phyloP scores from a whole-genome alignment of 2,888 invertebrate genomes.

The Entomobrya proxima region DNA sequence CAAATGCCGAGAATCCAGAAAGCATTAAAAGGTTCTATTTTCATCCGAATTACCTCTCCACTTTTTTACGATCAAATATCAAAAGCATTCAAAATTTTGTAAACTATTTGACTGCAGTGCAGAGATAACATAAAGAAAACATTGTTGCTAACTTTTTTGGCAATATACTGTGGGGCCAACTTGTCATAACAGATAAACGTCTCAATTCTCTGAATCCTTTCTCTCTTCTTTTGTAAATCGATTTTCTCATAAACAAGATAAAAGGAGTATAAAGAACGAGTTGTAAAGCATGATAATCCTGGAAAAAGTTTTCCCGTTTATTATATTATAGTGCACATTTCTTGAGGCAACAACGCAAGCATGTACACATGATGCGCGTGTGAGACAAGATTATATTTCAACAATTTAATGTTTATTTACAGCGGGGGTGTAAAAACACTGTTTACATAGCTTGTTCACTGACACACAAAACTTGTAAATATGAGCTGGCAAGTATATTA shows the following conservation, averaged over 20 bases:
- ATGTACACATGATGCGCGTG: too few species aligned
- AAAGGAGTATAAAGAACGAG: background rate
- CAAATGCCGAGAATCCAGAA: too few species aligned
- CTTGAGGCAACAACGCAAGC: too few species aligned
- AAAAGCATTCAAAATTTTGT: background rate
- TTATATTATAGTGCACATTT: background rate
- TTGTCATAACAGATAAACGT: background rate
- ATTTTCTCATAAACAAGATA: constrained; percentile 35
- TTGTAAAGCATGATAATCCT: background rate
- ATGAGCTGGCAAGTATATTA: too few species aligned
- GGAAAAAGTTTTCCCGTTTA: background rate
- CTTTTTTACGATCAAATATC: background rate
- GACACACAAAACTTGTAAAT: too few species aligned
- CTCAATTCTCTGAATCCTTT: too few species aligned
- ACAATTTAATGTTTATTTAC: background rate
- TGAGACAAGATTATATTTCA: too few species aligned
- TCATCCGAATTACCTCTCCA: too few species aligned
- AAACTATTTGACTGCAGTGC: background rate
- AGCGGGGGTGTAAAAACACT: constrained; percentile 8
- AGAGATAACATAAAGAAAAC: too few species aligned
- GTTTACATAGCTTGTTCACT: background rate
- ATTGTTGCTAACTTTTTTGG: background rate
- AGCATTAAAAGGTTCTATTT: too few species aligned
- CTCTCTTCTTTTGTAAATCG: background rate
- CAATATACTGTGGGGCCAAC: too few species aligned